Conservation (phyloP, 2,797 vertebrate species). For the Psittacula derbiana region DNA sequence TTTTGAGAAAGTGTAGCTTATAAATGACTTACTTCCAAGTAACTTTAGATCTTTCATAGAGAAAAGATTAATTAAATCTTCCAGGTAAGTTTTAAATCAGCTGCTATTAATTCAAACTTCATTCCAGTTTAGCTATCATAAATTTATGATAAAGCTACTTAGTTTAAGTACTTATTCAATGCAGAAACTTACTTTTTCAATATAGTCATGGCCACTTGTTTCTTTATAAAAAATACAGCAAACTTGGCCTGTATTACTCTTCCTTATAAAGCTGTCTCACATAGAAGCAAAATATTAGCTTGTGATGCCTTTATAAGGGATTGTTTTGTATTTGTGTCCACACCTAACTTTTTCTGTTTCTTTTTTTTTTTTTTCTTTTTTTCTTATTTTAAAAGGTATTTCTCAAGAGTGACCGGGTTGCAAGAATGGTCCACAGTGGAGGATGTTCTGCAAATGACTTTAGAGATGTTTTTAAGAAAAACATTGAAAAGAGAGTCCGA, state of each 20-base stretch:
- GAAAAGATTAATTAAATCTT: background rate
- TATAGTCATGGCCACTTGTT: background rate
- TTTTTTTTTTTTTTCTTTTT: background rate
- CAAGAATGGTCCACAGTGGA: slow-evolving; percentile 88
- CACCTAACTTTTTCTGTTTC: background rate
- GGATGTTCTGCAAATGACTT: slow-evolving; percentile 89
- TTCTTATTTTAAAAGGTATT: slow-evolving; percentile 78
- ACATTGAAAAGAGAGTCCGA: slow-evolving; percentile 87
- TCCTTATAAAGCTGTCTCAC: background rate
- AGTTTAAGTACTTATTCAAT: background rate
- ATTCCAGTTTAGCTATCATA: background rate
- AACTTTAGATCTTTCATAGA: background rate
- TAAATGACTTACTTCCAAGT: background rate
- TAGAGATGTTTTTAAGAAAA: slow-evolving; percentile 89
- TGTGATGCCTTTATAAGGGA: background rate
- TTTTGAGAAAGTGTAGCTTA: background rate
- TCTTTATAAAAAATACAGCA: background rate
- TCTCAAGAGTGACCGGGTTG: slow-evolving; percentile 87
- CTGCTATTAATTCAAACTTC: background rate
- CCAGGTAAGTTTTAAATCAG: background rate
- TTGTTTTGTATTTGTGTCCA: background rate
- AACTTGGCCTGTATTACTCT: background rate
- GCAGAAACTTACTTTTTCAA: background rate
- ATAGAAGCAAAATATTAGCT: background rate
- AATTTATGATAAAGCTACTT: background rate